Evolutionary conservation across 2,888 invertebrate genomes (phyloP), one percentile per base, ranked within the genome.

Genomic region (Polydrusus pterygomalis): DNA sequence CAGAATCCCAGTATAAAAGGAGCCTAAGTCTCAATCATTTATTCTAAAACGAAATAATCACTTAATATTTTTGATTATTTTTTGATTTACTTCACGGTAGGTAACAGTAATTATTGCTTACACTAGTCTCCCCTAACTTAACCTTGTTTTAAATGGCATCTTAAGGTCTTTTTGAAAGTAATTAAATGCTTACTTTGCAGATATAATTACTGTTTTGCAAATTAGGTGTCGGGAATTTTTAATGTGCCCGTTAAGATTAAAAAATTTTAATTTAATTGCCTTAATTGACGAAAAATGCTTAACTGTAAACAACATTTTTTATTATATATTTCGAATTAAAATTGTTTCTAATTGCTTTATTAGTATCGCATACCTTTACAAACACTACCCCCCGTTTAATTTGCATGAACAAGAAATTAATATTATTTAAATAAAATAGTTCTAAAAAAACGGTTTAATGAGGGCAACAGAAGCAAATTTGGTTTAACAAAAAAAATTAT

Each of bases 91-190:
- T 1, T n/a, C 0, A 13, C 5, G 9, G 10, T 43, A 43, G 2
- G 43, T 43, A 43, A 1, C 10, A 45, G 45, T n/a, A n/a, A n/a
- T n/a, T n/a, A n/a, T n/a, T n/a, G n/a, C 25, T 25, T 54, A 34
- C 34, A 20, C 64, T 25, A 15, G 30, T 64, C 34, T 49, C 25
- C 30, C 47, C 45, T 67, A 17, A 54, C 13, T 54, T 67, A 38
- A 67, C 17, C 49, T 54, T 34, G 47, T 54, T 67, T 34, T 5
- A 25, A 67, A 51, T 54, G 67, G 51, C 38, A 51, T 67, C 20
- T 67, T 67, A 54, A 67, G 51, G 67, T 51, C 67, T 67, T 54
- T 54, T 34, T 54, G 11, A 34, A 34, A 58, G 34, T 34, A 58
- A 58, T 58, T 58, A 58, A 58, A 58, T 34, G 34, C 13, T 6